Conservation (phyloP, 2,888 invertebrate genomes). For the Eristalinus aeneus region DNA sequence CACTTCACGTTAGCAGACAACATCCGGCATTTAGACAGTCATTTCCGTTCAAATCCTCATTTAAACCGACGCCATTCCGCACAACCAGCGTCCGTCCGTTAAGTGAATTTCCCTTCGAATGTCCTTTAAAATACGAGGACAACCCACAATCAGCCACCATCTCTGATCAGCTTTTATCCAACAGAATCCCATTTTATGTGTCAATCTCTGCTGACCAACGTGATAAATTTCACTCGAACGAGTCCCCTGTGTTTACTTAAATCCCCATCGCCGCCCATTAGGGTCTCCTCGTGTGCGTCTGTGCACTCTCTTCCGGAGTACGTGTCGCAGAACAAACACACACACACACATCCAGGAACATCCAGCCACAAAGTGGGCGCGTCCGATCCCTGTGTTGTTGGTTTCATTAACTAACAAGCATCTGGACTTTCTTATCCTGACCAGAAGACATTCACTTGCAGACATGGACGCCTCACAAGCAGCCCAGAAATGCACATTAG, state of each 20-base stretch:
- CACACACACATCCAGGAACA: no score
- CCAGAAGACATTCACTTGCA: constrained; percentile 11
- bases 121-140: neutral
- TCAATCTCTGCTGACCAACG: neutral
- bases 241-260: neutral
- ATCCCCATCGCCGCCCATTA: neutral
- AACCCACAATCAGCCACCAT: neutral
- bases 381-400: neutral
- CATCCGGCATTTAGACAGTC: neutral
- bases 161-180: neutral
- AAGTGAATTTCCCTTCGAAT: neutral
- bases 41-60: neutral
- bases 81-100: neutral
- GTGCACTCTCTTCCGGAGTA: neutral
- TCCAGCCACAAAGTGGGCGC: neutral
- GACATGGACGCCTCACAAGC: neutral
- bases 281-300: neutral
- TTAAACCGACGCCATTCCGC: neutral
- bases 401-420: neutral
- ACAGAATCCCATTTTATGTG: neutral
- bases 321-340: neutral
- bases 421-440: neutral
- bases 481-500: neutral
- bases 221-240: neutral
- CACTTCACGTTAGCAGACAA: neutral